These are phyloP conservation scores for Nyctibius bracteatus DNA, from an alignment of 2,113 vertebrate species.

Conservation along the genomic window DNA sequence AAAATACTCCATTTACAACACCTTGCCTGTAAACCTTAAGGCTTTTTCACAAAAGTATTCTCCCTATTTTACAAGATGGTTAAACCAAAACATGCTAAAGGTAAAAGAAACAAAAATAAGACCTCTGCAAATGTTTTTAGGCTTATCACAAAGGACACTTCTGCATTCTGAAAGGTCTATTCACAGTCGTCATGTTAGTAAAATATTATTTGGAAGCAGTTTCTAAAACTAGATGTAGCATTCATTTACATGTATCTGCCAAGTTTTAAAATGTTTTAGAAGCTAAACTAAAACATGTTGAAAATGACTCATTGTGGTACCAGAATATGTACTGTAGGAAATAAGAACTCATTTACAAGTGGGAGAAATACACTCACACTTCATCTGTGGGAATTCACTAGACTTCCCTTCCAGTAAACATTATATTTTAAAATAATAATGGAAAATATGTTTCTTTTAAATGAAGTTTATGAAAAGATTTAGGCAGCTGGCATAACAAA, in stretches of 20 bases:
- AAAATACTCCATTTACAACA: background rate
- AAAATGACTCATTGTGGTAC: constrained; percentile 75
- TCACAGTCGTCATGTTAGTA: constrained; percentile 39
- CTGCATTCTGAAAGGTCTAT: constrained; percentile 63
- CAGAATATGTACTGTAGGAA: constrained; percentile 74
- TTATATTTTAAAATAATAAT: constrained; percentile 73
- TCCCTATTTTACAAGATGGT: background rate
- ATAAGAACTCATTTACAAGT: constrained; percentile 79
- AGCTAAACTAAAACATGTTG: constrained; percentile 76
- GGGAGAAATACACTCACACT: constrained; percentile 77
- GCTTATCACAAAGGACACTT: constrained; percentile 20
- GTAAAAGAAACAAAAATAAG: background rate
- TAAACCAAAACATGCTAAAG: background rate
- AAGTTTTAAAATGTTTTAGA: constrained; percentile 75
- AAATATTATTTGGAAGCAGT: constrained; percentile 65
- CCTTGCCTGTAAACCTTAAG: background rate
- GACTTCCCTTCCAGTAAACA: constrained; percentile 77
- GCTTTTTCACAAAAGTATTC: background rate
- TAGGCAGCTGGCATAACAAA: constrained; percentile 63
- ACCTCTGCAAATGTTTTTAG: background rate
- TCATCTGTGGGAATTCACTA: constrained; percentile 76
- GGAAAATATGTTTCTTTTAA: constrained; percentile 74
- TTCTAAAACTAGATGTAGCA: constrained; percentile 68
- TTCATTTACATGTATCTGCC: constrained; percentile 69
- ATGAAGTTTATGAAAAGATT: constrained; percentile 67